These are phyloP conservation scores for Panonychus citri DNA, from an alignment of 1,140 invertebrate species.

Conservation along the genomic window DNA sequence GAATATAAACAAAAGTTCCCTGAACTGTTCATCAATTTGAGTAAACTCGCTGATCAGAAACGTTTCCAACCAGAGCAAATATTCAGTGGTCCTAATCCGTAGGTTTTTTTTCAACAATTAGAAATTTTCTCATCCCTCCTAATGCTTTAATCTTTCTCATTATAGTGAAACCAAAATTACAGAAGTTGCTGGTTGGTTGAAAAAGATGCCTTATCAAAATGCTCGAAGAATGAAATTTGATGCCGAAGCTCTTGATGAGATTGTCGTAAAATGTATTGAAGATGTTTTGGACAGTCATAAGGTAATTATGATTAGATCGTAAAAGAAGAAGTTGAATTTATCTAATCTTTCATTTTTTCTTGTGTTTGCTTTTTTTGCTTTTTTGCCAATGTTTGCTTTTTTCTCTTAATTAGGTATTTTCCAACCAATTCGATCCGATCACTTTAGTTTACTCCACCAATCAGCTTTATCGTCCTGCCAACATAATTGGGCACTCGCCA, in stretches of 20 bases:
- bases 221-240: slow-evolving; percentile 37
- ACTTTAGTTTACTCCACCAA: slow-evolving; percentile 28
- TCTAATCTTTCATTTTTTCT: neutral
- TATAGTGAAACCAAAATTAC: slow-evolving; percentile 23
- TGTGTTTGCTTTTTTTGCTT: too few relatives aligned
- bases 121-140: neutral
- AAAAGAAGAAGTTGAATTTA: neutral
- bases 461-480: slow-evolving; percentile 32
- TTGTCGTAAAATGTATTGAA: slow-evolving; percentile 37
- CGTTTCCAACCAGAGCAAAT: neutral
- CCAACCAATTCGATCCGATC: slow-evolving; percentile 6
- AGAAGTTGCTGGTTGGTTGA: slow-evolving; percentile 42
- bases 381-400: neutral
- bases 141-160: slow-evolving; percentile 1
- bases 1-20: slow-evolving; percentile 46
- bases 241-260: slow-evolving; percentile 38
- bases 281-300: slow-evolving; percentile 25
- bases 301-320: neutral
- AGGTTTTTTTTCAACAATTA: neutral
- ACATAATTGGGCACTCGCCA: slow-evolving; percentile 15
- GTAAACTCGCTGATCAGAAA: slow-evolving; percentile 23
- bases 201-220: slow-evolving; percentile 33
- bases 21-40: slow-evolving; percentile 37
- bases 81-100: neutral
- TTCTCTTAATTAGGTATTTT: neutral